Evolutionary conservation across 2,797 vertebrate species (phyloP), one percentile per base, ranked within the genome.

Genomic region (Uromys caudimaculatus): DNA sequence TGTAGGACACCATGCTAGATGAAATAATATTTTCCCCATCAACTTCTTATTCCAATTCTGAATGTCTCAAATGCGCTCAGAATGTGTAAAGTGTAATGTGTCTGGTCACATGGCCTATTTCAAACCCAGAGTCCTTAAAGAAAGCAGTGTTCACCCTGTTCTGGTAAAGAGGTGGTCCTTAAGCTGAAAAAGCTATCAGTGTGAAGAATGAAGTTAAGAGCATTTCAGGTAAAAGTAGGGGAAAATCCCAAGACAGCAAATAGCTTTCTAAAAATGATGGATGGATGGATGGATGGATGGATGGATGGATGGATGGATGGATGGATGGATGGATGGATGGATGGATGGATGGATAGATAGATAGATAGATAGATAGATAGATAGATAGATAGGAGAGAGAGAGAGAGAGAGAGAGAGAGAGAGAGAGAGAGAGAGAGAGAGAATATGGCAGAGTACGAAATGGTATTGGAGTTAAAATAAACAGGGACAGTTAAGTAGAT

Each of bases 151-250:
- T 11, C 4, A 94, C 9, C 0, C 23, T 92, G 52, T 73, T 82
- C 35, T 64, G 10, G 67, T 77, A 62, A 89, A 77, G 21, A 73
- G 27, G 52, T 90, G 41, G 91, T 71, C 13, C 91, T 92, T 92
- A 90, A 93, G 83, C 47, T 73, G n/a, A 94, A 94, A 56, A 79
- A 67, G 11, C 64, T 60, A 93, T 1, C 14, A 62, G 73, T 7
- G 23, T 81, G n/a, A 96, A 94, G 38, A 94, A 91, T n/a, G 38
- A 38, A 44, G 78, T 81, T 90, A 84, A 75, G 4, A 93, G 14
- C 24, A 90, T 73, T 93, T 56, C 11, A 81, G 35, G 8, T 2
- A 56, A 89, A 84, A 60, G 38, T 85, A 91, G 9, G 77, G 23
- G 38, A 77, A 56, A 41, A 50, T 41, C 23, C 41, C 84, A 52